phyloP scores from a whole-genome alignment of 1,140 invertebrate species.

The Reticulitermes speratus region DNA sequence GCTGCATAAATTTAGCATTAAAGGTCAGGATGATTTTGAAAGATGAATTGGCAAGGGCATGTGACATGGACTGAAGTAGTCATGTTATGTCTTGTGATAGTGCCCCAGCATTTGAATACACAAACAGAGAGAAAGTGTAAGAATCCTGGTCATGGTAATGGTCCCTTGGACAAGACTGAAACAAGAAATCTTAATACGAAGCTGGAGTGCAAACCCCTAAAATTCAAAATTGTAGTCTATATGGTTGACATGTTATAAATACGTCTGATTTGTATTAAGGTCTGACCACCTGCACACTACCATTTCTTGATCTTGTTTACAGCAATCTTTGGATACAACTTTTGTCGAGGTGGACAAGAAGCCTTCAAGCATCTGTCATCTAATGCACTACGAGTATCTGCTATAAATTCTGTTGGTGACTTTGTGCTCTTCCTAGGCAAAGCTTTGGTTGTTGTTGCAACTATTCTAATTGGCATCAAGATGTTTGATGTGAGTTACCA shows the following conservation, averaged over 20 bases:
- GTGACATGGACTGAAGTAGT: too few species aligned
- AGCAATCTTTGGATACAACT: slow-evolving; percentile 72
- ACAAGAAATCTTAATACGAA: too few species aligned
- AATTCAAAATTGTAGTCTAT: not conserved
- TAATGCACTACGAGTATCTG: slow-evolving; percentile 68
- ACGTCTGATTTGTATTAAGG: too few species aligned
- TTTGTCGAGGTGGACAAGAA: slow-evolving; percentile 63
- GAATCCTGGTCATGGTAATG: too few species aligned
- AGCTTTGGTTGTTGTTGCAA: slow-evolving; percentile 63
- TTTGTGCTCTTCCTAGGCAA: slow-evolving; percentile 76
- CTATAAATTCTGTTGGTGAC: slow-evolving; percentile 77
- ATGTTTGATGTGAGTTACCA: slow-evolving; percentile 56
- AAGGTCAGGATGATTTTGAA: too few species aligned
- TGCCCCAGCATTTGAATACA: too few species aligned
- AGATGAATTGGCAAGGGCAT: too few species aligned
- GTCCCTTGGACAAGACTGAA: too few species aligned
- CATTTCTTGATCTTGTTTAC: slow-evolving; percentile 38
- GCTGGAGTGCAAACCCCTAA: too few species aligned
- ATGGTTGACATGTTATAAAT: not conserved
- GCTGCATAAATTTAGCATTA: too few species aligned
- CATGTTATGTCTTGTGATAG: too few species aligned
- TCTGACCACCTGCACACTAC: not conserved
- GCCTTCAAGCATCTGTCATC: slow-evolving; percentile 59
- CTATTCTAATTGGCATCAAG: slow-evolving; percentile 60
- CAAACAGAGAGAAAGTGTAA: too few species aligned